Base-by-base conservation (phyloP, 1,140 invertebrate genomes). In the Listronotus bonariensis region DNA sequence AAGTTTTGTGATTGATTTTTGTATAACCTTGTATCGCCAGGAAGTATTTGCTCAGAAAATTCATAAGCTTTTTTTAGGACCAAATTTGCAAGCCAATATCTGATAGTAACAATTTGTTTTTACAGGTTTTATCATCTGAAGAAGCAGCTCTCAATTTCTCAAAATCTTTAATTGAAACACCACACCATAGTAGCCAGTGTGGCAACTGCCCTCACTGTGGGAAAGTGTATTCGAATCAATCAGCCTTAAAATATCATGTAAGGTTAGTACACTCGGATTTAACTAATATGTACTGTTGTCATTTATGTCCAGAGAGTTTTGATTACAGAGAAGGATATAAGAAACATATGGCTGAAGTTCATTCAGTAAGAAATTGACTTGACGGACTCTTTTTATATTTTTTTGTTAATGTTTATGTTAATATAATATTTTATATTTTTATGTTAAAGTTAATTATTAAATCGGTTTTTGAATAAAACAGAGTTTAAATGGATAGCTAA, bases 161-260 rank as follows among this genome's bases (percentile, higher is more conserved):
- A 8, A 69, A 65, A 40, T 58, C 53, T 51, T 43, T 55, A 17
- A 41, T 64, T 6, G 68, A 71, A 20, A 52, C 68, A 26, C 72
- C 81, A 73, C 84, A 84, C 61, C 84, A 85, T 72, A 69, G 83
- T 36, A 82, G 83, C 36, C 84, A 84, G 14, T 85, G 83, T 68
- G 84, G 84, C 0, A 84, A 84, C 68, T 88, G 87, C 74, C 87
- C 87, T 9, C 87, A 88, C 75, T 88, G 86, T 68, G 85, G 85
- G 52, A 83, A 86, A 71, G 65, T 73, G 7, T 78, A 78, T 54
- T 77, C 77, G 4, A 88, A 87, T 75, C 86, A 87, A 73, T 87
- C 86, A 12, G 85, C 87, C 26, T 77, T 88, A 36, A 88, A 88
- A 74, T 88, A 88, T 74, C 87, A 88, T 71, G 87, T 88, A 34